Percentiles rank a stretch among this genome's conserved stretches.
Conservation (phyloP, 2,797 vertebrate genomes). For the Danionella dracula region DNA sequence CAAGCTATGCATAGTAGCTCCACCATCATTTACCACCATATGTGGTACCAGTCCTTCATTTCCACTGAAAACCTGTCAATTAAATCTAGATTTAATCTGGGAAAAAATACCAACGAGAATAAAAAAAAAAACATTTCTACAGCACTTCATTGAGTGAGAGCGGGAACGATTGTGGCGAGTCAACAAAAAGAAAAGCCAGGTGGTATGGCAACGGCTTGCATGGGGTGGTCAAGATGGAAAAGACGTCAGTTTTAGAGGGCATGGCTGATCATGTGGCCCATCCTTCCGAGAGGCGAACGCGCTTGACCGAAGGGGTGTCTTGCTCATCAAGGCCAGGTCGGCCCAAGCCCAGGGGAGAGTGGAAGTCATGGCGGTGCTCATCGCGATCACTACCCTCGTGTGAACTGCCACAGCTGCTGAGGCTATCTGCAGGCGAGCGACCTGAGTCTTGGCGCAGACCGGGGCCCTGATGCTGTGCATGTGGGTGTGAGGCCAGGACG, state of each 20-base stretch:
- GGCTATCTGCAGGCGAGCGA: constrained; percentile 95
- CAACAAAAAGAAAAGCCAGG: constrained; percentile 48
- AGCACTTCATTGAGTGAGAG: constrained; percentile 50
- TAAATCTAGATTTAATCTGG: constrained; percentile 90
- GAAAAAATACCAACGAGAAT: constrained; percentile 62
- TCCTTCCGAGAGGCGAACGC: constrained; percentile 95
- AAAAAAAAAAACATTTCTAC: constrained; percentile 56
- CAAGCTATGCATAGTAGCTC: constrained; percentile 94
- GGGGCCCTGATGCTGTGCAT: constrained; percentile 77
- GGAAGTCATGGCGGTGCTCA: constrained; percentile 96
- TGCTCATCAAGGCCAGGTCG: constrained; percentile 91
- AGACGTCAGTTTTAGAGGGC: constrained; percentile 18
- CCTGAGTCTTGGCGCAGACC: constrained; percentile 90
- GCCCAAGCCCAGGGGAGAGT: constrained; percentile 94
- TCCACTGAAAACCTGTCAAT: constrained; percentile 56
- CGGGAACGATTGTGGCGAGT: constrained; percentile 54
- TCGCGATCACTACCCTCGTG: constrained; percentile 97
- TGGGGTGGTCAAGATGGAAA: constrained; percentile 19
- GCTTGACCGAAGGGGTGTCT: constrained; percentile 97
- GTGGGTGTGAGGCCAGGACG: constrained; percentile 58
- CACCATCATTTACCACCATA: too few relatives aligned
- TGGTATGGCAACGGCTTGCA: background rate
- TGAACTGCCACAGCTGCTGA: constrained; percentile 99
- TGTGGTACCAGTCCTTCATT: constrained; percentile 21
- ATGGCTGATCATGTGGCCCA: constrained; percentile 92